Evolutionary conservation across 2,113 vertebrate species (phyloP).

Genomic region (Cercopithecus mona): DNA sequence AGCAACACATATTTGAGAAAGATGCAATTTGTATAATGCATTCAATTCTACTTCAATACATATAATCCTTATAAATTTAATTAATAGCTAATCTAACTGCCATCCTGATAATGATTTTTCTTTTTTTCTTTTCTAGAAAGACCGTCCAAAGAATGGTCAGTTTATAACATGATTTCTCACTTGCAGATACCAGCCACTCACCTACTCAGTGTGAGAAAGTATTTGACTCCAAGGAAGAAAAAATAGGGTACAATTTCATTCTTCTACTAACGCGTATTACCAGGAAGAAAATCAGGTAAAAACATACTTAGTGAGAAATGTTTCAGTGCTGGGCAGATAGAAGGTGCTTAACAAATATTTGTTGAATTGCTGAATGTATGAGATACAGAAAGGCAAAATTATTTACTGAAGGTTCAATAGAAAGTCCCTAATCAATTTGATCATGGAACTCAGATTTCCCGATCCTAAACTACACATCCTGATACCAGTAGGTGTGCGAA

Average conservation of each 20-base stretch:
- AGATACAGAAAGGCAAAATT: not conserved
- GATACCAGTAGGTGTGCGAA: not conserved
- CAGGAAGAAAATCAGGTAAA: not conserved
- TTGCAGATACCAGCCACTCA: not conserved
- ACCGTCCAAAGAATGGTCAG: conserved; percentile 4
- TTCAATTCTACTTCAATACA: conserved; percentile 17
- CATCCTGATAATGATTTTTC: not conserved
- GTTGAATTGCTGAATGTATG: not conserved
- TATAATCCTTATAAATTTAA: not conserved
- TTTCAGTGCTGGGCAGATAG: not conserved
- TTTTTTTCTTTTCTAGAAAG: not conserved
- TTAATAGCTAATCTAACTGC: conserved; percentile 35
- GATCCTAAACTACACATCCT: not conserved
- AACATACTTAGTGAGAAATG: not conserved
- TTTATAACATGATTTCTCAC: not conserved
- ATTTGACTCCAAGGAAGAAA: not conserved
- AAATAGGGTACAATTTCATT: not conserved
- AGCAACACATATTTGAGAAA: conserved; percentile 56
- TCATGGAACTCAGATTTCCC: not conserved
- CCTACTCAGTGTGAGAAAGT: not conserved
- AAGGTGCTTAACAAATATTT: not conserved
- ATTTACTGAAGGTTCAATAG: not conserved
- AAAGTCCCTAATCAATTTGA: not conserved
- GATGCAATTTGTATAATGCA: not conserved
- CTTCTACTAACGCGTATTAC: not conserved